These are phyloP conservation scores for Cercopithecus mona DNA, from an alignment of 2,113 vertebrate genomes.

Conservation along the genomic window DNA sequence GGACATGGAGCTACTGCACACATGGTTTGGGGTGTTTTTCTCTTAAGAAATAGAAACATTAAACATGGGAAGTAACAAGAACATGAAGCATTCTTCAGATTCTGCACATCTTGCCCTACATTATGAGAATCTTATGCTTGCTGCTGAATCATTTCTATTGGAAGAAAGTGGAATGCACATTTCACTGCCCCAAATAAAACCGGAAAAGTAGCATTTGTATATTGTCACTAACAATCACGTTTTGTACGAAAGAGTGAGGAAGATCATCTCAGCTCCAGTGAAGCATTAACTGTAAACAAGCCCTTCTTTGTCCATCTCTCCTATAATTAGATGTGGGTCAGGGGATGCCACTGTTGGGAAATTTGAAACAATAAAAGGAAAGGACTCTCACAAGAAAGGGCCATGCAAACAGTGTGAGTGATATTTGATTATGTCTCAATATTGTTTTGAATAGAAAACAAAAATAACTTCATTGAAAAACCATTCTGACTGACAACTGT, in stretches of 20 bases:
- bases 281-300: background rate
- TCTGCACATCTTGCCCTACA: background rate
- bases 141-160: background rate
- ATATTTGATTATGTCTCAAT: background rate
- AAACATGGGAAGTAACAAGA: background rate
- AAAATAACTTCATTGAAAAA: slow-evolving; percentile 5
- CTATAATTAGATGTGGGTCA: background rate
- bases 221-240: background rate
- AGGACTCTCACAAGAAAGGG: background rate
- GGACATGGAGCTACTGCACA: background rate
- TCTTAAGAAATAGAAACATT: background rate
- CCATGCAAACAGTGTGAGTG: background rate
- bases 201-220: background rate
- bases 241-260: background rate
- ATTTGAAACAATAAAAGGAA: slow-evolving; percentile 22
- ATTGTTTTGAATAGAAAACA: background rate
- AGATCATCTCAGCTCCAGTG: background rate
- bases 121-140: background rate
- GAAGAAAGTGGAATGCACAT: background rate
- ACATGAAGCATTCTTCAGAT: background rate
- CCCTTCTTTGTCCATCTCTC: background rate
- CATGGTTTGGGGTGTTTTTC: background rate
- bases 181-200: background rate
- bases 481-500: background rate
- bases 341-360: background rate